Evolutionary conservation across 1,140 invertebrate genomes (phyloP).

Genomic region (Drosophila ohnishii): DNA sequence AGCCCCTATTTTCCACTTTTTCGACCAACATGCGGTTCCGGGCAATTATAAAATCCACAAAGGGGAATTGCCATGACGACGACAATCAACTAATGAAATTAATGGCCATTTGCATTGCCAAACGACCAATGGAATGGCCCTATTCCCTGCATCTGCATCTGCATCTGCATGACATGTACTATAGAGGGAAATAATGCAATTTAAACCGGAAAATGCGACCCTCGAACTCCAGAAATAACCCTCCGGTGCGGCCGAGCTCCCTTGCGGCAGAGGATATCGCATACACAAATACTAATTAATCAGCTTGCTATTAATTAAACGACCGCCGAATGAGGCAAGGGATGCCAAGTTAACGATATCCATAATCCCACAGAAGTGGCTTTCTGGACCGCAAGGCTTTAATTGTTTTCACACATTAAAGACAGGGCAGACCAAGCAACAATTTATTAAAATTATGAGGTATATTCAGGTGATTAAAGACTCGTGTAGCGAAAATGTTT

Average conservation of each 20-base stretch:
- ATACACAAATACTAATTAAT: slow-evolving; percentile 58
- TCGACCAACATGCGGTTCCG: slow-evolving; percentile 24
- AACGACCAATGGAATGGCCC: not conserved
- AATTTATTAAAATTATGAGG: not conserved
- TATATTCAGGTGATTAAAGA: slow-evolving; percentile 1
- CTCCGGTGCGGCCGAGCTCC: slow-evolving; percentile 8
- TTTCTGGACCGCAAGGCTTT: slow-evolving; percentile 21
- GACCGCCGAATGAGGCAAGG: slow-evolving; percentile 31
- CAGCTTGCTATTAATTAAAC: slow-evolving; percentile 62
- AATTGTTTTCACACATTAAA: slow-evolving; percentile 30
- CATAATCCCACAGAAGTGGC: slow-evolving; percentile 55
- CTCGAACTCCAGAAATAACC: slow-evolving; percentile 16
- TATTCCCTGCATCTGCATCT: not conserved
- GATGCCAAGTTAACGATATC: slow-evolving; percentile 22
- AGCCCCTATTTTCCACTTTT: slow-evolving; percentile 4
- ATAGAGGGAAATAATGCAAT: slow-evolving; percentile 41
- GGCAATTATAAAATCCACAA: slow-evolving; percentile 55
- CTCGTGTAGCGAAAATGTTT: slow-evolving; percentile 3
- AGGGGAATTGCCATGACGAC: slow-evolving; percentile 60
- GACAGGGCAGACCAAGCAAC: not conserved
- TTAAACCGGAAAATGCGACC: slow-evolving; percentile 29
- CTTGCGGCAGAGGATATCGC: slow-evolving; percentile 12
- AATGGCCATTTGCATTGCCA: slow-evolving; percentile 52
- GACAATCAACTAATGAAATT: slow-evolving; percentile 65
- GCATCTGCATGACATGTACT: slow-evolving; percentile 11